These are phyloP conservation scores for Heliothis peltigera DNA, from an alignment of 2,888 invertebrate species.

Conservation along the genomic window DNA sequence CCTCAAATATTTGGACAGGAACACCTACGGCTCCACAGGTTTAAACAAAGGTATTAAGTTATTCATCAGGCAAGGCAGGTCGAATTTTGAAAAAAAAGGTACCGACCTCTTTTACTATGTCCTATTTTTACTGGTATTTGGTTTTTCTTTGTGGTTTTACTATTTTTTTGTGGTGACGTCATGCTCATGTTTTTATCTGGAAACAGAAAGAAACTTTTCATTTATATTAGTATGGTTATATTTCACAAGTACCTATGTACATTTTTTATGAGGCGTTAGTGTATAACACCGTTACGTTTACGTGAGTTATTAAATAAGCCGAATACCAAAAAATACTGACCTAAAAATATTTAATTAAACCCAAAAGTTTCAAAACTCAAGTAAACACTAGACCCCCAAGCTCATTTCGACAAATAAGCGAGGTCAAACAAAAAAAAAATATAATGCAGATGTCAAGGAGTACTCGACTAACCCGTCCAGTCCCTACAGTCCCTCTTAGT, in stretches of 20 bases:
- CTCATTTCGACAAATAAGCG: neutral
- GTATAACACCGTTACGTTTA: no score
- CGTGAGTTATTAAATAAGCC: no score
- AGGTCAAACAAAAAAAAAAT: constrained; percentile 5
- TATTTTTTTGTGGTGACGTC: no score
- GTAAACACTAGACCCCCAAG: neutral
- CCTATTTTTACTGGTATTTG: neutral
- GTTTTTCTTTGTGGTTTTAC: no score
- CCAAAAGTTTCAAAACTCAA: constrained; percentile 2
- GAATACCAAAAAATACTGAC: no score
- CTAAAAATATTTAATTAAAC: no score
- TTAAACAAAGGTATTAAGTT: neutral
- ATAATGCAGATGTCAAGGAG: constrained; percentile 13
- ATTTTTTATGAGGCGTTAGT: no score
- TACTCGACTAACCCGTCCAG: constrained; percentile 4
- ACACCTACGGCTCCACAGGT: neutral
- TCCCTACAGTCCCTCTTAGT: constrained; percentile 6
- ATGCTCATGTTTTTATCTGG: no score
- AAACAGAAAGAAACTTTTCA: no score
- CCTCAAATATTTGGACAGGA: neutral
- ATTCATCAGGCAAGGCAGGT: neutral
- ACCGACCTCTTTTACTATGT: neutral
- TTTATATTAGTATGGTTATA: no score
- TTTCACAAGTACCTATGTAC: no score
- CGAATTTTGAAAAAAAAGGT: neutral